These are phyloP conservation scores for Agelastica alni DNA, from an alignment of 2,888 invertebrate species.

Conservation along the genomic window DNA sequence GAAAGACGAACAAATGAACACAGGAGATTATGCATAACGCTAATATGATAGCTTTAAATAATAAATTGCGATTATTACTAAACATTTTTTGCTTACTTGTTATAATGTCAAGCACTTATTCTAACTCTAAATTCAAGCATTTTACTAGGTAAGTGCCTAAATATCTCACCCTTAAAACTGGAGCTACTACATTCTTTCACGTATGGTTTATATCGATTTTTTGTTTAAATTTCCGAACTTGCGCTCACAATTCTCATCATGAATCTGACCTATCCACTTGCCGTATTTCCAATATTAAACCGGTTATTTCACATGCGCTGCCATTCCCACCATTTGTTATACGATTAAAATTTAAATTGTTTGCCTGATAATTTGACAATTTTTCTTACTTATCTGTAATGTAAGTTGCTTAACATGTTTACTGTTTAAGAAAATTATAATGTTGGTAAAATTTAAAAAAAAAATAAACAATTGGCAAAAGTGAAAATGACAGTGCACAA, in stretches of 20 bases:
- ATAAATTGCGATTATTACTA: slow-evolving; percentile 63
- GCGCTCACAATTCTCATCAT: too few relatives aligned
- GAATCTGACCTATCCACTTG: too few relatives aligned
- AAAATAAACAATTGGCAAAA: background rate
- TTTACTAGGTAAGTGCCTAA: slow-evolving; percentile 29
- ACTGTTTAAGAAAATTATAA: background rate
- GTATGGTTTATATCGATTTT: slow-evolving; percentile 20
- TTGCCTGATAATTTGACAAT: too few relatives aligned
- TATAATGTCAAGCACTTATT: slow-evolving; percentile 37
- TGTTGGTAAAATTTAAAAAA: background rate
- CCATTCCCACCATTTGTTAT: too few relatives aligned
- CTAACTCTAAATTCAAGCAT: slow-evolving; percentile 42
- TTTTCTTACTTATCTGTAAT: slow-evolving; percentile 3
- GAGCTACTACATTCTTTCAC: slow-evolving; percentile 21
- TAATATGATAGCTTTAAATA: slow-evolving; percentile 63
- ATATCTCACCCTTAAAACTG: slow-evolving; percentile 4
- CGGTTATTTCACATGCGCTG: too few relatives aligned
- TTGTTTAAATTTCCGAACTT: slow-evolving; percentile 7
- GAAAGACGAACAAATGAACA: slow-evolving; percentile 65
- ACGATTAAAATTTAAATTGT: too few relatives aligned
- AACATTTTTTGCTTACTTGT: slow-evolving; percentile 52
- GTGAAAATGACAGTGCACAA: background rate
- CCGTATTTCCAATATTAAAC: too few relatives aligned
- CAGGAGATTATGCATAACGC: slow-evolving; percentile 63
- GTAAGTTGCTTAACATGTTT: slow-evolving; percentile 7